Evolutionary conservation across 1,140 invertebrate genomes (phyloP).

Genomic region (Mizuhopecten yessoensis): DNA sequence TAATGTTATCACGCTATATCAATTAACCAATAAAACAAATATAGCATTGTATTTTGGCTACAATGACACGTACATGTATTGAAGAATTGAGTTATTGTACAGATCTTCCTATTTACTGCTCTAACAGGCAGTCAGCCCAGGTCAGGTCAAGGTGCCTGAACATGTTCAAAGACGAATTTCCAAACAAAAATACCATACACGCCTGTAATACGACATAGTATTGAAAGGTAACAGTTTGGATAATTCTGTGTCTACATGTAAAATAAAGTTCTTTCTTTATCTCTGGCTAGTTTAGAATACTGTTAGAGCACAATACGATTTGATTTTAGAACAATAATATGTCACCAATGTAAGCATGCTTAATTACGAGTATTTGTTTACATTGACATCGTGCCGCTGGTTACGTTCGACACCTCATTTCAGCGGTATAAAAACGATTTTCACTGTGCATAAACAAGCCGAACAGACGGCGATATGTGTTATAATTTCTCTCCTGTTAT

Average conservation of each 20-base stretch:
- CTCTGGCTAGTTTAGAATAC: neutral
- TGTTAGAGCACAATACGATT: neutral
- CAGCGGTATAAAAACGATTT: neutral
- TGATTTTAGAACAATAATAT: neutral
- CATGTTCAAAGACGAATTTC: conserved; percentile 20
- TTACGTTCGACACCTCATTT: neutral
- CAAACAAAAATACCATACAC: conserved; percentile 15
- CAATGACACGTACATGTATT: too few relatives aligned
- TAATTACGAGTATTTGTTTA: conserved; percentile 2
- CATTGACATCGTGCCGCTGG: conserved; percentile 36
- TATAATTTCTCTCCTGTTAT: neutral
- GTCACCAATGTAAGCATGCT: conserved; percentile 5
- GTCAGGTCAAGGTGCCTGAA: conserved; percentile 31
- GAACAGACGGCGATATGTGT: neutral
- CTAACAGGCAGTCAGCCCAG: neutral
- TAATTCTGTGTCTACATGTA: neutral
- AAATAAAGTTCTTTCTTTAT: neutral
- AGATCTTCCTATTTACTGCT: neutral
- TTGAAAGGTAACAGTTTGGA: neutral
- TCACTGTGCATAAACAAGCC: neutral
- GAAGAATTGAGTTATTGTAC: neutral
- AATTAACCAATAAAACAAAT: too few relatives aligned
- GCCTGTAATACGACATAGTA: neutral
- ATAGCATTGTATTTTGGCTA: too few relatives aligned
- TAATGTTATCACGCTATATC: too few relatives aligned